phyloP scores from a whole-genome alignment of 2,888 invertebrate genomes.

The Papilio gigon region DNA sequence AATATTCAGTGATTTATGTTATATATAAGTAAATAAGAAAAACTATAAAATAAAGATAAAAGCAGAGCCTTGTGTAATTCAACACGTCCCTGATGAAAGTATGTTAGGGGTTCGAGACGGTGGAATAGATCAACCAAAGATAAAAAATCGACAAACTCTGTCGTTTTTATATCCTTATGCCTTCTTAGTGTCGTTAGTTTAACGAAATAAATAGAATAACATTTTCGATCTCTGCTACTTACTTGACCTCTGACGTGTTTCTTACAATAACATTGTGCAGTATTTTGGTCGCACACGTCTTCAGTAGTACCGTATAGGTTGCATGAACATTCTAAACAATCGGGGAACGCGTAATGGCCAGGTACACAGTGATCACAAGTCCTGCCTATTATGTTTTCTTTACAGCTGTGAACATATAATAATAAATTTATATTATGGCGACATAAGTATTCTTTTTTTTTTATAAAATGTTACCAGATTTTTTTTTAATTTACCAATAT shows the following conservation, averaged over 20 bases:
- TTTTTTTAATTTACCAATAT: too few relatives aligned
- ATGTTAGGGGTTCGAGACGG: too few relatives aligned
- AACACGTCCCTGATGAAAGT: too few relatives aligned
- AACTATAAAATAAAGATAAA: not conserved
- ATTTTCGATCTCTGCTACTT: not conserved
- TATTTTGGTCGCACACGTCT: conserved; percentile 93
- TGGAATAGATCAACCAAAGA: too few relatives aligned
- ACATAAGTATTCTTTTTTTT: too few relatives aligned
- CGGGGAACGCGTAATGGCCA: conserved; percentile 93
- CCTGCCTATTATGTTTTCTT: conserved; percentile 92
- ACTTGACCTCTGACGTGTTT: conserved; percentile 81
- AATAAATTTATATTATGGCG: conserved; percentile 6
- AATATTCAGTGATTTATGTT: too few relatives aligned
- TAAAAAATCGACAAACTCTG: not conserved
- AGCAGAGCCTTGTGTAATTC: too few relatives aligned
- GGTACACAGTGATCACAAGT: conserved; percentile 93
- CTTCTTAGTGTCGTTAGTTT: not conserved
- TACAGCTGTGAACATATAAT: conserved; percentile 83
- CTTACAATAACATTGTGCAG: conserved; percentile 91
- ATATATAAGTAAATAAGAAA: not conserved
- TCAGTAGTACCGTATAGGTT: conserved; percentile 90
- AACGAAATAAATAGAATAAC: not conserved
- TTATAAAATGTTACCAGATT: too few relatives aligned
- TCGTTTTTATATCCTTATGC: not conserved
- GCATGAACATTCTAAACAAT: conserved; percentile 93